Percentiles rank a stretch among this genome's conserved stretches.
These are phyloP conservation scores for Pelmatolapia mariae DNA, from an alignment of 2,113 vertebrate genomes.

Conservation along the genomic window DNA sequence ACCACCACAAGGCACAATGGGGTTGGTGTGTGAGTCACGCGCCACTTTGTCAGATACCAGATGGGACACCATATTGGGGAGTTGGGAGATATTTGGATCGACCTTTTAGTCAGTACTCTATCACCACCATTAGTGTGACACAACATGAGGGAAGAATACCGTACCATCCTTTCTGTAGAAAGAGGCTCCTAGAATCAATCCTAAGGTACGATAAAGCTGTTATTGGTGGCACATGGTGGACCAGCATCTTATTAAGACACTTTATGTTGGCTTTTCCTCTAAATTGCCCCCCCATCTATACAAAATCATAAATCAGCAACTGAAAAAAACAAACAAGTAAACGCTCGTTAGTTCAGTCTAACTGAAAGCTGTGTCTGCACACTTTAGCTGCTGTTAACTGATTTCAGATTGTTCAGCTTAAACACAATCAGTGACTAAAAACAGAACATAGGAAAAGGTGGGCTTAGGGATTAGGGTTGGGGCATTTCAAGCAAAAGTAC, in stretches of 20 bases:
- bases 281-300: neutral
- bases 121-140: neutral
- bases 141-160: neutral
- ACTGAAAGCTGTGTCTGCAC: neutral
- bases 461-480: neutral
- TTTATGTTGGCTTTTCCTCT: neutral
- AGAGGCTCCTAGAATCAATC: neutral
- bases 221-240: neutral
- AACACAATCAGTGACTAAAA: neutral
- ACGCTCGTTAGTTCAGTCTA: neutral
- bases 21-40: neutral
- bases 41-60: neutral
- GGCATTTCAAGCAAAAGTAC: neutral
- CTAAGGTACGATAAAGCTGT: neutral
- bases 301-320: neutral
- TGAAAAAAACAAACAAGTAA: neutral
- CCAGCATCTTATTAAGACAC: neutral
- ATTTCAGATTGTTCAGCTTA: neutral
- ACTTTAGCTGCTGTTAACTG: neutral
- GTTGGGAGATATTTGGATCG: neutral
- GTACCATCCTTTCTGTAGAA: neutral
- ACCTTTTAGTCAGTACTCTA: neutral
- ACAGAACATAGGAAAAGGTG: neutral
- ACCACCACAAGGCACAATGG: neutral
- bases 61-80: neutral